phyloP scores from a whole-genome alignment of 2,113 vertebrate species.

The Thalassarche chlororhynchos region DNA sequence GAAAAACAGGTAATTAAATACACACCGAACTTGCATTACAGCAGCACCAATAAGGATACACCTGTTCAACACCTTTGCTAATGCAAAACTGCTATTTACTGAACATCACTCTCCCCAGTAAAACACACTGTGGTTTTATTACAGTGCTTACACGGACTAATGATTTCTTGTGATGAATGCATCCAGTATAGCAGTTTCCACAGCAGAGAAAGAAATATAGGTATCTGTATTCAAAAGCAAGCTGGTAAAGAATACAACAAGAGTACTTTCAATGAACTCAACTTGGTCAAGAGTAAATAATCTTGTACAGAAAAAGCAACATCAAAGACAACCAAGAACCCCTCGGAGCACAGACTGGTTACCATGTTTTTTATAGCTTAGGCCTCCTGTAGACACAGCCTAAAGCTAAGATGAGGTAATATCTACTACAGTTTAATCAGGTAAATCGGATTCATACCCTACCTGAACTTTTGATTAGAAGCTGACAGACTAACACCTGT shows the following conservation, averaged over 20 bases:
- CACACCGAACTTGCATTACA: not conserved
- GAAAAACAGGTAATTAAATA: not conserved
- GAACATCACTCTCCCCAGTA: not conserved
- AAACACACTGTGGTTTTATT: not conserved
- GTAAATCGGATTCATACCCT: slow-evolving; percentile 27
- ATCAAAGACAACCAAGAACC: slow-evolving; percentile 9
- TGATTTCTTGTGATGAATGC: not conserved
- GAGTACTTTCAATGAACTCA: not conserved
- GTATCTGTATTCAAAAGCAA: not conserved
- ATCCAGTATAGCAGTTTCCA: not conserved
- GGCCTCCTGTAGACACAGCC: not conserved
- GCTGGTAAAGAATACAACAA: not conserved
- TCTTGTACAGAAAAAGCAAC: not conserved
- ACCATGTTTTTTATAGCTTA: not conserved
- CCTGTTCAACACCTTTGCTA: not conserved
- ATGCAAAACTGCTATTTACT: not conserved
- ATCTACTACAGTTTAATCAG: not conserved
- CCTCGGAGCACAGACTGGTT: not conserved
- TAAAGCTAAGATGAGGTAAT: slow-evolving; percentile 37
- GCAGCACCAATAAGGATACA: not conserved
- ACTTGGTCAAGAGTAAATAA: not conserved
- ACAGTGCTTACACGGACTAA: not conserved
- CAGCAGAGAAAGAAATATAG: not conserved
- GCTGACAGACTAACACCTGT: slow-evolving; percentile 56
- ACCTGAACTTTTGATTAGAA: slow-evolving; percentile 65